Percentiles rank a stretch among this genome's conserved stretches.
Conservation (phyloP, 2,888 invertebrate species). For the Amiota mariae region DNA sequence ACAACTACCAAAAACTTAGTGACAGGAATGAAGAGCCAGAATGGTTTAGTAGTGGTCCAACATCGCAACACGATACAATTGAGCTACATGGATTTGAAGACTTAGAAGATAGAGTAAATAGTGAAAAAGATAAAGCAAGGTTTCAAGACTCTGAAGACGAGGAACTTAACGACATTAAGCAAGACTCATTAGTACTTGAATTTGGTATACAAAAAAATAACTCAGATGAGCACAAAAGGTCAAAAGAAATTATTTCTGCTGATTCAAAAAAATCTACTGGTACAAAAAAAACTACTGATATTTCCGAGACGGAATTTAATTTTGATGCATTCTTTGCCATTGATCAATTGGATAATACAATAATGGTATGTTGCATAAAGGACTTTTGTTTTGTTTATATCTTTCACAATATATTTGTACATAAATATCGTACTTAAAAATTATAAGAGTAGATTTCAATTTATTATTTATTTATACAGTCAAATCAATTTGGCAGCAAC, state of each 20-base stretch:
- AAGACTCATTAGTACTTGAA: neutral
- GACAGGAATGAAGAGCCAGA: conserved; percentile 87
- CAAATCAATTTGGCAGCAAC: neutral
- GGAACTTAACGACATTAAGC: neutral
- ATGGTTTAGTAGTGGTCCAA: conserved; percentile 93
- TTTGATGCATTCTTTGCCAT: conserved; percentile 89
- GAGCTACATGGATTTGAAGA: conserved; percentile 92
- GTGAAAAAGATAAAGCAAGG: conserved; percentile 22
- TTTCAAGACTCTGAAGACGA: conserved; percentile 3
- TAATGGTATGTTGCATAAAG: conserved; percentile 76
- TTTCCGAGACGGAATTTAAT: conserved; percentile 79
- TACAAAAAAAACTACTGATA: conserved; percentile 28
- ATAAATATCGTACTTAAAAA: no score
- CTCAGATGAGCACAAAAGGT: no score
- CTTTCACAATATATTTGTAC: no score
- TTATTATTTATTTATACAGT: conserved; percentile 73
- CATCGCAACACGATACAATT: conserved; percentile 92
- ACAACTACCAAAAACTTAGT: conserved; percentile 60
- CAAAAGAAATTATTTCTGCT: neutral
- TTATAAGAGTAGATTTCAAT: no score
- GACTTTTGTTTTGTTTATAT: no score
- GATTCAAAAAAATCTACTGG: neutral
- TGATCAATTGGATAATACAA: conserved; percentile 83
- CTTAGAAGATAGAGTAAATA: conserved; percentile 72
- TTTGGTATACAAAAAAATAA: neutral